Conservation (phyloP, 30 jellyfish, hydroid and myxozoan species). For the Turritopsis rubra region DNA sequence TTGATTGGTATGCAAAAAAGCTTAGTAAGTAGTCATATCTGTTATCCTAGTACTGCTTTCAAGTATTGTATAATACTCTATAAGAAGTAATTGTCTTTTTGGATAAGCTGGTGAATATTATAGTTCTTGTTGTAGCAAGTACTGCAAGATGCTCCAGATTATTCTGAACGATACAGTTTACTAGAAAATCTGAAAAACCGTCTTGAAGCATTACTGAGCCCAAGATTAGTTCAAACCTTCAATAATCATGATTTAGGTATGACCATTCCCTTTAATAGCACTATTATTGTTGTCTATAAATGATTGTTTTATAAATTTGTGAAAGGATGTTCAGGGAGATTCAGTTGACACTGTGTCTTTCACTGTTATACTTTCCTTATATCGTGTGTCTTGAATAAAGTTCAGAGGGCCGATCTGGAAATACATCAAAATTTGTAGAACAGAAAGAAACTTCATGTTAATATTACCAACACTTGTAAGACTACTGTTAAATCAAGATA, state of each 20-base stretch:
- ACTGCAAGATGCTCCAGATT: conserved; percentile 89
- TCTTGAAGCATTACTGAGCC: conserved; percentile 85
- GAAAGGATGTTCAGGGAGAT: neutral
- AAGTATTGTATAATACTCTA: no score
- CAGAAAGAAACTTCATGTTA: no score
- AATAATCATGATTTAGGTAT: conserved; percentile 70
- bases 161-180: conserved; percentile 48
- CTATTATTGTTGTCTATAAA: no score
- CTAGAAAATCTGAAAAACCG: conserved; percentile 59
- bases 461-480: no score
- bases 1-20: conserved; percentile 88
- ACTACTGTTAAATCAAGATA: no score
- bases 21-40: conserved; percentile 38
- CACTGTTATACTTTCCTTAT: no score
- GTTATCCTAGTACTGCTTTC: neutral
- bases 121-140: conserved; percentile 36
- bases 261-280: neutral
- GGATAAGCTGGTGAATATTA: neutral
- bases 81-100: no score
- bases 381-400: no score
- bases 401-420: no score
- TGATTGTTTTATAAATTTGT: no score
- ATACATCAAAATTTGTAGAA: no score
- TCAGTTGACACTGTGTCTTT: neutral
- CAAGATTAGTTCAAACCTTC: conserved; percentile 75